A percentile compares a stretch with the other conserved stretches of the same genome.
Conservation (phyloP, 2,797 vertebrate species). For the Ciconia nigra region DNA sequence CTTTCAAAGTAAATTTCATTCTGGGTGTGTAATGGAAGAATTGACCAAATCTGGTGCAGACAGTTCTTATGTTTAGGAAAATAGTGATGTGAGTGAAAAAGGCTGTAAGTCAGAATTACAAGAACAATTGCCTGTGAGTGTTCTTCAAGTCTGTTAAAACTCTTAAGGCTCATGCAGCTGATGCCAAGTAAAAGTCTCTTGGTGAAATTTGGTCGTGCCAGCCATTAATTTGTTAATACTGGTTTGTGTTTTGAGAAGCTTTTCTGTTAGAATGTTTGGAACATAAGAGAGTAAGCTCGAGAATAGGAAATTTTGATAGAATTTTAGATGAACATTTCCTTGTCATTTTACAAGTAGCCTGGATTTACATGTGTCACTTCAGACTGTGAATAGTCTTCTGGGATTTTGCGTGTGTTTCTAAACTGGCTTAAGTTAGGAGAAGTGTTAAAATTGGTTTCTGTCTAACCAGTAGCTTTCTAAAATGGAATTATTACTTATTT, state of each 20-base stretch:
- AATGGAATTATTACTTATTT: not conserved
- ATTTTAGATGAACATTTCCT: not conserved
- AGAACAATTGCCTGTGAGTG: not conserved
- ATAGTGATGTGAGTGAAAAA: not conserved
- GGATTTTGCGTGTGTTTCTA: not conserved
- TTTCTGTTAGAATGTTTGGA: not conserved
- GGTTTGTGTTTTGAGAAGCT: not conserved
- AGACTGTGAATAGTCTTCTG: not conserved
- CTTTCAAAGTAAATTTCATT: not conserved
- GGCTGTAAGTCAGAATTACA: not conserved
- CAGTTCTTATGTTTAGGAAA: not conserved
- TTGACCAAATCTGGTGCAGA: not conserved
- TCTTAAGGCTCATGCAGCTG: not conserved
- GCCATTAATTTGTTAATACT: not conserved
- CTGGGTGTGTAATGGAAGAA: not conserved
- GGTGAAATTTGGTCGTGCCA: not conserved
- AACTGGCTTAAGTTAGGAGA: not conserved
- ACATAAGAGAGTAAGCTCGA: not conserved
- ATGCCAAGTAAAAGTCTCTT: not conserved
- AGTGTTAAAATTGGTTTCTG: not conserved
- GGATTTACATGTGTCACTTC: not conserved
- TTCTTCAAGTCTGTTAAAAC: not conserved
- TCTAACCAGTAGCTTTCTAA: not conserved
- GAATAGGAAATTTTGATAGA: not conserved
- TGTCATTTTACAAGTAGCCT: not conserved